Conservation (phyloP, 2,888 invertebrate species). For the Thysanoteuthis rhombus region DNA sequence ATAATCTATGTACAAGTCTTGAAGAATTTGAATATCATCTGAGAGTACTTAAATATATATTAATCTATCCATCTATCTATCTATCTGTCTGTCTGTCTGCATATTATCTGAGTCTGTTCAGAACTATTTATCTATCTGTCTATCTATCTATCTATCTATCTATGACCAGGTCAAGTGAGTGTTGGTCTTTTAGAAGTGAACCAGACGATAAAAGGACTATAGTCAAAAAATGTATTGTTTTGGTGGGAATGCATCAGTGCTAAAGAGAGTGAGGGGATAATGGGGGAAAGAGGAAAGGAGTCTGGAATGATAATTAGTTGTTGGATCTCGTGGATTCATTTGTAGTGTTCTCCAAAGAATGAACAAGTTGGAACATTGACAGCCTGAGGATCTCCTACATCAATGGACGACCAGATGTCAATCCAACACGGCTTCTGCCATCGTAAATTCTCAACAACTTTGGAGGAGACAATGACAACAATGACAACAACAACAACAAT, state of each 20-base stretch:
- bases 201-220: background rate
- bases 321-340: background rate
- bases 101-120: too few relatives aligned
- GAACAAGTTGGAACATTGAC: background rate
- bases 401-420: background rate
- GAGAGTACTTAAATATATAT: too few relatives aligned
- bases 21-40: too few relatives aligned
- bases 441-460: background rate
- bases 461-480: background rate
- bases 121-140: too few relatives aligned
- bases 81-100: too few relatives aligned
- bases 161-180: background rate
- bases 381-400: background rate
- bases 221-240: background rate
- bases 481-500: background rate
- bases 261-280: background rate
- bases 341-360: conserved; percentile 12
- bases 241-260: too few relatives aligned
- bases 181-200: background rate
- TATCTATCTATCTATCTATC: too few relatives aligned
- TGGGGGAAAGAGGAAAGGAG: background rate
- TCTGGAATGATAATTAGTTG: background rate
- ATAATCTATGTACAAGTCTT: too few relatives aligned
- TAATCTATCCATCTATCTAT: too few relatives aligned
- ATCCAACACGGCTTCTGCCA: background rate